phyloP scores from a whole-genome alignment of 2,113 vertebrate species.

The Zosterops hypoxanthus region DNA sequence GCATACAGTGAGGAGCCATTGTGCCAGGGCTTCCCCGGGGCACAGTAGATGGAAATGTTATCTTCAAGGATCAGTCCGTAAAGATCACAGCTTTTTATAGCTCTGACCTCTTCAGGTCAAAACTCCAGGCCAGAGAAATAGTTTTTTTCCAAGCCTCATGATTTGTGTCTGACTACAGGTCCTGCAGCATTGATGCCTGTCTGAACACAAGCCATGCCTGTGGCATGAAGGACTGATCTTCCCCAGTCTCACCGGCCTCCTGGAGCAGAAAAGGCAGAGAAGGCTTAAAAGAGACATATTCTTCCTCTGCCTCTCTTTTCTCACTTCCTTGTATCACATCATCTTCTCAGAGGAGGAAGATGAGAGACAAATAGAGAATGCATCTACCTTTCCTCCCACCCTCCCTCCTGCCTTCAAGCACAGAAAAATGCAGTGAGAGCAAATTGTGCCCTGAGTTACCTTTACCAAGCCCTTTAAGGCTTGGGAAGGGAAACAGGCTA shows the following conservation, averaged over 20 bases:
- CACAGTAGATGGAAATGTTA: background rate
- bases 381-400: background rate
- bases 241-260: background rate
- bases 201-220: background rate
- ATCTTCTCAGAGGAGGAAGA: background rate
- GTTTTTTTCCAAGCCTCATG: background rate
- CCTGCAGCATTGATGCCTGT: background rate
- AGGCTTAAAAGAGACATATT: background rate
- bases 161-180: background rate
- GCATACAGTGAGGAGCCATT: background rate
- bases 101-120: background rate
- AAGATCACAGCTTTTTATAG: background rate
- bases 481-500: background rate
- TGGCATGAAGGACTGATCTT: background rate
- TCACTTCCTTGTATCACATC: background rate
- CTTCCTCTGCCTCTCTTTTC: background rate
- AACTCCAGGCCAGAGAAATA: background rate
- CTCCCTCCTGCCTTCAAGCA: background rate
- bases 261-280: background rate
- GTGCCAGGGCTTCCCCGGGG: background rate
- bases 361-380: background rate
- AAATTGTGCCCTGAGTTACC: background rate
- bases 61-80: background rate
- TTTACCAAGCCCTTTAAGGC: background rate
- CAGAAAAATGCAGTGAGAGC: background rate